Conservation (phyloP, 2,888 invertebrate species). For the Polymixis flavicincta region DNA sequence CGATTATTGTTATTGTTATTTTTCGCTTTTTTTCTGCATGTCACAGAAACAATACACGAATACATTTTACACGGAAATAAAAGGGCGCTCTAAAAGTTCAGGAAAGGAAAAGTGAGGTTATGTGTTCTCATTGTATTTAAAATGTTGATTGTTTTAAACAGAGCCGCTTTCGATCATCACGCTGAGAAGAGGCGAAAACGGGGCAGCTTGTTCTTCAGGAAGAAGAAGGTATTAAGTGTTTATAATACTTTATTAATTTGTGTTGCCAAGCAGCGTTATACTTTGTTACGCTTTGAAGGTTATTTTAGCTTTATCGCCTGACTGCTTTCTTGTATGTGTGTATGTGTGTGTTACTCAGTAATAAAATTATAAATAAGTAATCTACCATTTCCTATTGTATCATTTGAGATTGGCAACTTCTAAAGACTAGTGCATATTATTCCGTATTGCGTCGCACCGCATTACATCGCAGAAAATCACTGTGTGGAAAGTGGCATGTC, state of each 20-base stretch:
- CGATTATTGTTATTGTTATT: constrained; percentile 54
- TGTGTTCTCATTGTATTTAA: constrained; percentile 1
- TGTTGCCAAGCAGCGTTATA: constrained; percentile 25
- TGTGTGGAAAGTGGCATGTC: background rate
- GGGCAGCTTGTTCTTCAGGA: constrained; percentile 97
- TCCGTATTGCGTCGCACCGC: background rate
- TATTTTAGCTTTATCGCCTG: constrained; percentile 22
- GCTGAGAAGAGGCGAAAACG: constrained; percentile 96
- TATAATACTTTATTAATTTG: constrained; percentile 8
- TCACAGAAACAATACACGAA: constrained; percentile 49
- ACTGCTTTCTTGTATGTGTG: constrained; percentile 12
- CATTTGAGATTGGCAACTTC: background rate
- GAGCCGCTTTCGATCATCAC: constrained; percentile 93
- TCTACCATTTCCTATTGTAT: no score
- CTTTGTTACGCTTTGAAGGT: background rate
- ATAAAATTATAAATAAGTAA: background rate
- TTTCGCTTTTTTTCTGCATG: constrained; percentile 65
- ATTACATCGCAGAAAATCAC: background rate
- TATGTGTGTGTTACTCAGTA: background rate
- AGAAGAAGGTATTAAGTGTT: constrained; percentile 93
- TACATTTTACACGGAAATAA: constrained; percentile 28
- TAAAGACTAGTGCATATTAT: background rate
- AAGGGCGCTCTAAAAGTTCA: background rate
- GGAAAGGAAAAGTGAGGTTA: background rate
- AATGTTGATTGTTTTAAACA: constrained; percentile 73